Base-by-base conservation (phyloP, 2,888 invertebrate genomes). In the Dusona sp. region DNA sequence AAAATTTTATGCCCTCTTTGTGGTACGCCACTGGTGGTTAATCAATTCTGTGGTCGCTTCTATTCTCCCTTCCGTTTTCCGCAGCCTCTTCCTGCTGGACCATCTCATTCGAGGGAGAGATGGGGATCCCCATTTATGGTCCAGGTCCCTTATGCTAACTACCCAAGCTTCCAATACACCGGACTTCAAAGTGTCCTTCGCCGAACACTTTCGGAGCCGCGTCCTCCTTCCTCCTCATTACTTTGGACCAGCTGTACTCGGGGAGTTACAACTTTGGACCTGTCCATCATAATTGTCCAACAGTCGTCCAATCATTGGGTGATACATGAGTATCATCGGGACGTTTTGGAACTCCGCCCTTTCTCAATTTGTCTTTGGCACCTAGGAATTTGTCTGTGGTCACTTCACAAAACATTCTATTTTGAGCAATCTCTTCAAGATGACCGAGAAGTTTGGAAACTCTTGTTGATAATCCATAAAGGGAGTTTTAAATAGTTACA, bases 1-100 rank as follows among this genome's bases (percentile, higher is more conserved):
- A 38, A 81, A 80, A 85, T 81, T 85, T 81, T 77, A 85, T 81
- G 73, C 36, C 80, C 84, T 85, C 77, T 67, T 48, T 48, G 80
- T 48, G 80, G 84, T 54, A n/a, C 54, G 11, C 73, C 81, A 19
- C 80, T 19, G 45, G 72, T 16, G 84, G 80, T 85, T 81, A 81
- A 84, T 84, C 80, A 77, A 85, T 81, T 80, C 67, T 36, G 72
- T 51, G 80, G 80, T 77, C 70, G 72, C 54, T 64, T 70, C 68
- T 38, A 64, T 57, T n/a, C n/a, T n/a, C n/a, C 38, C 29, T 38
- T 7, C 38, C 38, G 38, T 38, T 38, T 38, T 38, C 38, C 38
- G 7, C 38, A 1, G 9, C 8, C 38, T 38, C 38, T 38, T 33
- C 38, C 38, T 9, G 8, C 9, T 38, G 38, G 29, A 74, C 68